These are phyloP conservation scores for Anas flavirostris DNA, from an alignment of 2,797 vertebrate species.

Conservation along the genomic window DNA sequence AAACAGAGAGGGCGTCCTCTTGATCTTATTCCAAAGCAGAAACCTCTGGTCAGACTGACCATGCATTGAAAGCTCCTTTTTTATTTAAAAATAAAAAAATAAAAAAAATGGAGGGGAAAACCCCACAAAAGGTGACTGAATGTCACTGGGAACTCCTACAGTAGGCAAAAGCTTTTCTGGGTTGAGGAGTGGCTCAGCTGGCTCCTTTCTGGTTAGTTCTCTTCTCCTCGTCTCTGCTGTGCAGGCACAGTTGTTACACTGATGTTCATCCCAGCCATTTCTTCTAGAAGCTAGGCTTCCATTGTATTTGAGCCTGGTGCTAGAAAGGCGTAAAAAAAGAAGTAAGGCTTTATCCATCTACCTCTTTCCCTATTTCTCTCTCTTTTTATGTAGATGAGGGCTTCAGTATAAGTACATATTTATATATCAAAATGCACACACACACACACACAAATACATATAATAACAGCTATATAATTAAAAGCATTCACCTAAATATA, in stretches of 20 bases:
- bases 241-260: background rate
- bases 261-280: accelerated
- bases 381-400: background rate
- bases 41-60: background rate
- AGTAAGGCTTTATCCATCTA: background rate
- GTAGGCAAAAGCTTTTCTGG: background rate
- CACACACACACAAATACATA: no score
- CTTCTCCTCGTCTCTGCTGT: background rate
- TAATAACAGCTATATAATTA: background rate
- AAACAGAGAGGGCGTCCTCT: background rate
- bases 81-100: background rate
- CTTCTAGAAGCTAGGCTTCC: background rate
- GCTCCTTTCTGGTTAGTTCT: background rate
- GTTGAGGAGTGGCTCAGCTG: background rate
- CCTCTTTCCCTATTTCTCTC: background rate
- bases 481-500: background rate
- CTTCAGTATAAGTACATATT: background rate
- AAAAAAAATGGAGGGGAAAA: background rate
- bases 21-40: background rate
- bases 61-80: background rate
- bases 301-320: background rate
- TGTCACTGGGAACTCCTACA: background rate
- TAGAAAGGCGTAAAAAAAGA: background rate
- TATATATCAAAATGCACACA: background rate
- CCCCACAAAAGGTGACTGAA: background rate